phyloP scores from a whole-genome alignment of 37 sponge, comb jelly and placozoan species.

The Cliona cf. orientalis region DNA sequence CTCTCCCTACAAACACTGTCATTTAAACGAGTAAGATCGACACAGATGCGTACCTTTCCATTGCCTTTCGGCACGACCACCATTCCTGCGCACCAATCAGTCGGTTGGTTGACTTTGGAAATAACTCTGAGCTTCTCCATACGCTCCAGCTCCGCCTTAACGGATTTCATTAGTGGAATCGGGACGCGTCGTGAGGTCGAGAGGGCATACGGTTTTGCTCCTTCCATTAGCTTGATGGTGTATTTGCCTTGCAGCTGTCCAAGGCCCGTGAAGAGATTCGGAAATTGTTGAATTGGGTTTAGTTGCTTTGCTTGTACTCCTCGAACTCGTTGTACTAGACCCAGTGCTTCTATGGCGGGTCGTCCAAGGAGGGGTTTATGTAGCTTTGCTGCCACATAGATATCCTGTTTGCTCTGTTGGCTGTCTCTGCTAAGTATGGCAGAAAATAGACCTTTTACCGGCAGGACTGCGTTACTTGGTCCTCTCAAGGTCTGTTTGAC shows the following conservation, averaged over 20 bases:
- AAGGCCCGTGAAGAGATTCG: conserved; percentile 29
- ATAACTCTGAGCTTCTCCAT: conserved; percentile 40
- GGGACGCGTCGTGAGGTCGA: conserved; percentile 42
- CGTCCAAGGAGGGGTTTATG: conserved; percentile 12
- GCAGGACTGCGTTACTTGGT: neutral
- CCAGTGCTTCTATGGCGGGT: conserved; percentile 32
- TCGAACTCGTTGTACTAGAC: neutral
- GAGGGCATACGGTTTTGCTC: conserved; percentile 24
- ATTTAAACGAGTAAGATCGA: conserved; percentile 52
- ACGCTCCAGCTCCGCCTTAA: conserved; percentile 27
- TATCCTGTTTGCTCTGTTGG: neutral
- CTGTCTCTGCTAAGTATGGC: neutral
- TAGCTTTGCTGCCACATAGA: conserved; percentile 4
- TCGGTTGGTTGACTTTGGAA: conserved; percentile 10
- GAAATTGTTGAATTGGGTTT: neutral
- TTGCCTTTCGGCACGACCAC: conserved; percentile 34
- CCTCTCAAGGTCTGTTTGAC: neutral
- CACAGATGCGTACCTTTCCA: conserved; percentile 22
- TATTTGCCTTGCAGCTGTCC: conserved; percentile 22
- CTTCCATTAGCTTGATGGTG: conserved; percentile 3
- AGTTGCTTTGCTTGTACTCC: neutral
- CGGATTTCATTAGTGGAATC: conserved; percentile 2
- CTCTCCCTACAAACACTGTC: conserved; percentile 31
- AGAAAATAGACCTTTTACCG: conserved; percentile 8
- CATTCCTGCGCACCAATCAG: conserved; percentile 39